Evolutionary conservation across 2,797 vertebrate species (phyloP).

Genomic region (Notolabrus celidotus): DNA sequence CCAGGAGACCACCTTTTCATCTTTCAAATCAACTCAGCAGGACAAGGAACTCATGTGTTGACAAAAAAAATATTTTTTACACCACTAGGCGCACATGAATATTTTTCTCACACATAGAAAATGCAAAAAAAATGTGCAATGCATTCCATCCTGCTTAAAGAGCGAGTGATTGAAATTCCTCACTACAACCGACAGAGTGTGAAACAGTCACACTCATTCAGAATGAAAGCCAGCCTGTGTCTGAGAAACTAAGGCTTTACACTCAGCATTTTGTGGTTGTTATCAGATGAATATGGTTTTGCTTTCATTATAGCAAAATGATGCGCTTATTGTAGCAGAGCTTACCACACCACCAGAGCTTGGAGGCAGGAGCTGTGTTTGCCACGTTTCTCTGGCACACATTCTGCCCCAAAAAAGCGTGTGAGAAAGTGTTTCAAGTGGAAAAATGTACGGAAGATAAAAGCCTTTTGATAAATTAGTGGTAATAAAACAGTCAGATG

Average conservation of each 20-base stretch:
- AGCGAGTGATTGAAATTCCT: conserved; percentile 27
- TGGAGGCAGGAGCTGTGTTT: background rate
- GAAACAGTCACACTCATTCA: conserved; percentile 16
- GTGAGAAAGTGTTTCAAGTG: conserved; percentile 35
- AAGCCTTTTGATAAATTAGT: conserved; percentile 14
- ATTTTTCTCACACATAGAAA: background rate
- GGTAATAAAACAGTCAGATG: conserved; percentile 47
- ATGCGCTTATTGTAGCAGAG: background rate
- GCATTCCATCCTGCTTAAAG: conserved; percentile 6
- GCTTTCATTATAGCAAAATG: background rate
- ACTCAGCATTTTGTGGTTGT: background rate
- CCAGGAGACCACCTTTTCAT: background rate
- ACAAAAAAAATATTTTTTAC: background rate
- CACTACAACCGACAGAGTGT: conserved; percentile 10
- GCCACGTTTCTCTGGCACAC: conserved; percentile 45
- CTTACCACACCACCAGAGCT: conserved; percentile 10
- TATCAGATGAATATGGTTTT: conserved; percentile 7
- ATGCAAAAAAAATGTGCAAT: background rate
- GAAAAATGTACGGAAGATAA: conserved; percentile 47
- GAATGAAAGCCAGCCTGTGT: conserved; percentile 4
- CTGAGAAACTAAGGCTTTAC: background rate
- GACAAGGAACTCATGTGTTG: background rate
- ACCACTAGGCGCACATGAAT: background rate
- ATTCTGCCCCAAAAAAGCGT: conserved; percentile 32
- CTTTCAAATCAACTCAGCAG: conserved; percentile 3